A percentile compares a stretch with the other conserved stretches of the same genome.
Conservation (phyloP, 2,888 invertebrate species). For the Zygogramma bicolorata region DNA sequence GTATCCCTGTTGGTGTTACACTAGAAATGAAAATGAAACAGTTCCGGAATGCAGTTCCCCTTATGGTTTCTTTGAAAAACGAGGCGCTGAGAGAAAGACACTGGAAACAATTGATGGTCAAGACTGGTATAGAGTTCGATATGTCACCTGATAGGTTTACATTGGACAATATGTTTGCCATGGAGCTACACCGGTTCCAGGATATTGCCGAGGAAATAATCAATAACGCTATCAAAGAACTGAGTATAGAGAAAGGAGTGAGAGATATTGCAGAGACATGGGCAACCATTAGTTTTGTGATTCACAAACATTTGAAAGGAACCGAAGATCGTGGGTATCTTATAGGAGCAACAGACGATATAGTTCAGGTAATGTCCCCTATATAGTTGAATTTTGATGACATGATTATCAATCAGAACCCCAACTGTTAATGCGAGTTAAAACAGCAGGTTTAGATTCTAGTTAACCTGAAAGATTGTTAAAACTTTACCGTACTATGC, state of each 20-base stretch:
- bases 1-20: slow-evolving; percentile 74
- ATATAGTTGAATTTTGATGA: no score
- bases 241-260: slow-evolving; percentile 91
- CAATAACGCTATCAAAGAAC: slow-evolving; percentile 88
- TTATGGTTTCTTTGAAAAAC: slow-evolving; percentile 92
- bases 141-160: slow-evolving; percentile 90
- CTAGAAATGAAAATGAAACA: slow-evolving; percentile 89
- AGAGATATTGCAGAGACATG: slow-evolving; percentile 85
- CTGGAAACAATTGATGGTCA: slow-evolving; percentile 89
- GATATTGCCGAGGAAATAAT: slow-evolving; percentile 90
- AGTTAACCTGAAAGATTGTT: no score
- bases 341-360: slow-evolving; percentile 83
- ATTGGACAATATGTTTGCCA: slow-evolving; percentile 90
- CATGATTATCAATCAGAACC: no score
- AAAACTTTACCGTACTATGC: no score
- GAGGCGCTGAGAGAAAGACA: slow-evolving; percentile 91
- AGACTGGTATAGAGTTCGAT: slow-evolving; percentile 86
- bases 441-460: no score
- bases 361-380: slow-evolving; percentile 68
- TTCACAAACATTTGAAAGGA: slow-evolving; percentile 77
- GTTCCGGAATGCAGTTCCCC: slow-evolving; percentile 87
- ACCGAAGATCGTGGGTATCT: slow-evolving; percentile 79
- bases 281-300: slow-evolving; percentile 74
- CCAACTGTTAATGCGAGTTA: no score
- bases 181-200: slow-evolving; percentile 87